A percentile compares a stretch with the other conserved stretches of the same genome.
phyloP scores from a whole-genome alignment of 2,888 invertebrate species.

The Brenthis daphne region DNA sequence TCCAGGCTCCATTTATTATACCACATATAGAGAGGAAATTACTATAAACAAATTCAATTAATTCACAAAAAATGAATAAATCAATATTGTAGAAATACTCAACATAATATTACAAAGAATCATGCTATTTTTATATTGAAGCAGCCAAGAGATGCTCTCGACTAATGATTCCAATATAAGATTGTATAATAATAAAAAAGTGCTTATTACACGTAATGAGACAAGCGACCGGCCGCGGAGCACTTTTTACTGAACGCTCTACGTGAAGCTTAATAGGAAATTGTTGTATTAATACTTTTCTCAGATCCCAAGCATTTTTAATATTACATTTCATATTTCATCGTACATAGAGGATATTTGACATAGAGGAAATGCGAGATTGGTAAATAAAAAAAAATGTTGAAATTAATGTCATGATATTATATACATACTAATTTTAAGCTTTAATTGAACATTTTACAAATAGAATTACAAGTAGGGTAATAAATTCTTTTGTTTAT shows the following conservation, averaged over 20 bases:
- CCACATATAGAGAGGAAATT: too few relatives aligned
- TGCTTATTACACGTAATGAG: constrained; percentile 26
- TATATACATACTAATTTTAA: too few relatives aligned
- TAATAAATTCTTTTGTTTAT: too few relatives aligned
- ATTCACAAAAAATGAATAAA: neutral
- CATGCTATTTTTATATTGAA: constrained; percentile 11
- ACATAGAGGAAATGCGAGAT: neutral
- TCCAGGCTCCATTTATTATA: too few relatives aligned
- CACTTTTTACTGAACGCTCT: constrained; percentile 11
- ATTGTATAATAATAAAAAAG: constrained; percentile 23
- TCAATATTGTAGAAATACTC: neutral
- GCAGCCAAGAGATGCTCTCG: constrained; percentile 13
- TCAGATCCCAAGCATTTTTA: neutral
- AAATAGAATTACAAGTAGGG: too few relatives aligned
- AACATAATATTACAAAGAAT: constrained; percentile 11
- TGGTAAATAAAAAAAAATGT: too few relatives aligned
- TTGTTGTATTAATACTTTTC: constrained; percentile 16
- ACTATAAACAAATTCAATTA: neutral
- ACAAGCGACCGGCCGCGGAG: neutral
- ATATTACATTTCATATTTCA: neutral
- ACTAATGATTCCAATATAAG: constrained; percentile 20
- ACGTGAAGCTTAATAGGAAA: constrained; percentile 2
- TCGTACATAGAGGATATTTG: too few relatives aligned
- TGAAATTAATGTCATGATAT: too few relatives aligned
- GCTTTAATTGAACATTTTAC: too few relatives aligned